phyloP scores from a whole-genome alignment of 2,113 vertebrate species.

The Hypanus sabinus region DNA sequence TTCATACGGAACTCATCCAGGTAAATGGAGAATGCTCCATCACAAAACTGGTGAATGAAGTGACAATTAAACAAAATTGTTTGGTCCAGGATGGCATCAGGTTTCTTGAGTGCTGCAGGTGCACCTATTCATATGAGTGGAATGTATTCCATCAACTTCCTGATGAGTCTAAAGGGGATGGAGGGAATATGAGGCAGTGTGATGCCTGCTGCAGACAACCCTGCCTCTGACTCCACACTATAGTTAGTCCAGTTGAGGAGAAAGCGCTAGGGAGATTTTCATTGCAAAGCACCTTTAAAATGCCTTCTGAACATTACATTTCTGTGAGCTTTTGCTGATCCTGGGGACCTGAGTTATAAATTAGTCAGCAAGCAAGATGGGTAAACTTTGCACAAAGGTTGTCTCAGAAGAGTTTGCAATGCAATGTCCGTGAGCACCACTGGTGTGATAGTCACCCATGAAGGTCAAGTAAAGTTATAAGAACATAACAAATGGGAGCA shows the following conservation, averaged over 20 bases:
- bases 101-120: not conserved
- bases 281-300: not conserved
- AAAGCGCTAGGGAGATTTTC: not conserved
- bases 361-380: not conserved
- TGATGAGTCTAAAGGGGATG: too few relatives aligned
- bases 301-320: not conserved
- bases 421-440: not conserved
- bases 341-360: not conserved
- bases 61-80: not conserved
- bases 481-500: too few relatives aligned
- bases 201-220: too few relatives aligned
- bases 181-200: too few relatives aligned
- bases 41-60: not conserved
- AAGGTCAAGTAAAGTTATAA: too few relatives aligned
- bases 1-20: too few relatives aligned
- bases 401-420: not conserved
- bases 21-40: too few relatives aligned
- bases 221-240: too few relatives aligned
- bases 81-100: not conserved
- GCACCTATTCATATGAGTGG: not conserved
- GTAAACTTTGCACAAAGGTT: too few relatives aligned
- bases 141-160: not conserved
- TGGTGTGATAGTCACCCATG: not conserved
- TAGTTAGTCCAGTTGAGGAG: too few relatives aligned
- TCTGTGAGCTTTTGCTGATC: not conserved